Evolutionary conservation across 2,113 vertebrate genomes (phyloP), one percentile per base, ranked within the genome.

Genomic region (Lathamus discolor): DNA sequence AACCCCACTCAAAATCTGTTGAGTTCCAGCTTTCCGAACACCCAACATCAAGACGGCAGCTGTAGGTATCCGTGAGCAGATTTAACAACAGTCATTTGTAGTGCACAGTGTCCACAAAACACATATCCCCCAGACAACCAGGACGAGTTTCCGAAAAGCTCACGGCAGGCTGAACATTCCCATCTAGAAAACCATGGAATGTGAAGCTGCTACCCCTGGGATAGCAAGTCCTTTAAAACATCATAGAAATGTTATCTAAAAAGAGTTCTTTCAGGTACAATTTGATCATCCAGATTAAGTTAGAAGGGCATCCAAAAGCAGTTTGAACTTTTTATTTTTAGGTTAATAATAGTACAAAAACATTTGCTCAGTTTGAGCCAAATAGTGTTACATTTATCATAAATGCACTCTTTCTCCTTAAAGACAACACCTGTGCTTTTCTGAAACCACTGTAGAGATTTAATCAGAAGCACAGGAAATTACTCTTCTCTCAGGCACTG

Each of bases 351-450:
- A 96, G 92, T 97, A 98, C 96, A 97, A 98, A 98, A 97, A 97
- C 87, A 86, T 97, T 96, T 96, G 98, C 98, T 98, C 98, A 98
- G 95, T 98, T 98, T 98, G 98, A 98, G 98, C 98, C 97, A 98
- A 98, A 98, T 97, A 98, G 97, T 95, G 96, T 97, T 97, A 98
- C 98, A 98, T 98, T 98, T 98, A 98, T 97, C 98, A 98, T 98
- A 98, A 98, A 98, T 98, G 98, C 97, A 98, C 98, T 97, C 97
- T 98, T 97, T 96, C 95, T 97, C 97, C 94, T 96, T 91, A 92
- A 97, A 97, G 95, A 97, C 93, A 94, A 82, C 63, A 95, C 92
- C 97, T 97, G 97, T 97, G 97, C 97, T 95, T 55, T 88, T 89
- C 96, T 95, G 96, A 93, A 90, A 91, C 64, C 49, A 23, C 93